Evolutionary conservation across 2,888 invertebrate genomes (phyloP).

Genomic region (Polymixis flavicincta): DNA sequence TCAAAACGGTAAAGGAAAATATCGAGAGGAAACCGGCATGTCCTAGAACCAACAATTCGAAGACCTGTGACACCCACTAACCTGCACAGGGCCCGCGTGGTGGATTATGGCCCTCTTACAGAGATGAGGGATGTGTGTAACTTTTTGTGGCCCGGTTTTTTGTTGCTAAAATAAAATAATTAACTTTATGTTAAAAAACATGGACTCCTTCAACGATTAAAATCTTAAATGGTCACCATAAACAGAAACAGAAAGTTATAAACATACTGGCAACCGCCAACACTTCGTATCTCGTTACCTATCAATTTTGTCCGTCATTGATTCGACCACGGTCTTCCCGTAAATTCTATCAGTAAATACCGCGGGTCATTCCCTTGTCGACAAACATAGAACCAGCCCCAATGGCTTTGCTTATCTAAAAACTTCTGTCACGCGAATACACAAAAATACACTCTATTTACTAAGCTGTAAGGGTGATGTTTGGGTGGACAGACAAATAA

Average conservation of each 20-base stretch:
- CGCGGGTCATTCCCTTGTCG: conserved; percentile 47
- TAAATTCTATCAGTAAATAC: conserved; percentile 45
- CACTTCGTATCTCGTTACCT: conserved; percentile 35
- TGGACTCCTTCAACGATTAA: neutral
- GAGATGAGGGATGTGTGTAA: no score
- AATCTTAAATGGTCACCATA: neutral
- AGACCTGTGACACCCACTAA: no score
- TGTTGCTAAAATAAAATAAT: neutral
- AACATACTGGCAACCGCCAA: conserved; percentile 16
- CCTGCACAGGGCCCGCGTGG: no score
- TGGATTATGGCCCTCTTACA: no score
- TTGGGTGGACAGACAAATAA: conserved; percentile 15
- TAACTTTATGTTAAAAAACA: no score
- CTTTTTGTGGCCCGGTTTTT: neutral
- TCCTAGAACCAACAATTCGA: no score
- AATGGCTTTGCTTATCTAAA: conserved; percentile 59
- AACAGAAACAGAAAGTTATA: neutral
- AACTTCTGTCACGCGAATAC: conserved; percentile 24
- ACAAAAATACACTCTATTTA: neutral
- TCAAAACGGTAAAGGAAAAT: no score
- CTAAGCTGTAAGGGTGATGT: conserved; percentile 3
- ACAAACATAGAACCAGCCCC: conserved; percentile 50
- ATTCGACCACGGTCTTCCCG: conserved; percentile 13
- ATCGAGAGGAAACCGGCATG: no score
- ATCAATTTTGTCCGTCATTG: conserved; percentile 35